Conservation (phyloP, 2,113 vertebrate species). For the Gymnogyps californianus region DNA sequence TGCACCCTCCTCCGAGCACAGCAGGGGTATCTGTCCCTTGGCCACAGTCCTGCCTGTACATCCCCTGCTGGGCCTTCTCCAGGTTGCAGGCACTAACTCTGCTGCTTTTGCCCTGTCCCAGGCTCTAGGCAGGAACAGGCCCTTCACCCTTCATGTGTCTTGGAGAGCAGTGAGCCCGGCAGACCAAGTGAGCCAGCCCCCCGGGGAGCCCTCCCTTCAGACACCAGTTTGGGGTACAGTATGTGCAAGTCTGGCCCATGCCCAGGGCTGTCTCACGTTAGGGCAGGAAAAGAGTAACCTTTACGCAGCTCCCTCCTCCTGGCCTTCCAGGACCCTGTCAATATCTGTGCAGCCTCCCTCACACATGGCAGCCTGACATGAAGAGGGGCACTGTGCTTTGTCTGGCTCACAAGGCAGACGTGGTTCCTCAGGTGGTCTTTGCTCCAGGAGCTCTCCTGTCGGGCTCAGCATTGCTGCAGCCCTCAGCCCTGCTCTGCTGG, state of each 20-base stretch:
- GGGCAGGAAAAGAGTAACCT: neutral
- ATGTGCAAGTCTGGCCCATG: conserved; percentile 17
- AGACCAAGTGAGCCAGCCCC: conserved; percentile 31
- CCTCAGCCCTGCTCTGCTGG: neutral
- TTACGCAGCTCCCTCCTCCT: neutral
- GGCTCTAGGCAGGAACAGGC: conserved; percentile 58
- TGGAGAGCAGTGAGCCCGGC: conserved; percentile 46
- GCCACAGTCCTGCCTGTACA: neutral
- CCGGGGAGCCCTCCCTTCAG: conserved; percentile 34
- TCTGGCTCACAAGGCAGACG: neutral
- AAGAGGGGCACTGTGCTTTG: neutral
- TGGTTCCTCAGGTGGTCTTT: neutral
- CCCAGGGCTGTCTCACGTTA: neutral
- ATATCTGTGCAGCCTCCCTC: neutral
- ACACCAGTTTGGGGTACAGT: conserved; percentile 63
- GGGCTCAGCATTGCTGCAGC: neutral
- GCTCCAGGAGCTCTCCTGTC: neutral
- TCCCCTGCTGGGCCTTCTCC: neutral
- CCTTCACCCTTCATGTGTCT: conserved; percentile 49
- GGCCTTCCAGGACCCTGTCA: neutral
- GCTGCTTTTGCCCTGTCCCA: conserved; percentile 52
- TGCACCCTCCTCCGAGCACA: neutral
- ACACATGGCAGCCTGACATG: fast-evolving
- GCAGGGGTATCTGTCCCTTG: neutral
- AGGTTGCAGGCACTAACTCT: conserved; percentile 16